phyloP scores from a whole-genome alignment of 30 jellyfish, hydroid and myxozoan species.

The Rhopilema esculentum region DNA sequence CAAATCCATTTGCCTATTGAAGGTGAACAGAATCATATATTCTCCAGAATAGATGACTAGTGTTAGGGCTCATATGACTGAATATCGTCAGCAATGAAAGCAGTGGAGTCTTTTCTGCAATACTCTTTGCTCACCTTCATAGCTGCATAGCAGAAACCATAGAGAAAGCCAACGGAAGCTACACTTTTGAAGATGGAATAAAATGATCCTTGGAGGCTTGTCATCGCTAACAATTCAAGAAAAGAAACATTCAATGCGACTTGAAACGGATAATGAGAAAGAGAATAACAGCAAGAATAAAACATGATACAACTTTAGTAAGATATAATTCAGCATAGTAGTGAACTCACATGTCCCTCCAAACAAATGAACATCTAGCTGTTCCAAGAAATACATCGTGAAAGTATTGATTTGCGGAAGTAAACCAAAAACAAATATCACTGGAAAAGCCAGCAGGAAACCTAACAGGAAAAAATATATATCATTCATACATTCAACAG shows the following conservation, averaged over 20 bases:
- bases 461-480: neutral
- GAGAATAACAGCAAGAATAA: no score
- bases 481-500: no score
- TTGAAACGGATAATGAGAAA: neutral
- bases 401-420: conserved; percentile 93
- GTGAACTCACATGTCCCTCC: conserved; percentile 93
- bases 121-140: conserved; percentile 56
- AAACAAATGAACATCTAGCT: conserved; percentile 82
- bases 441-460: conserved; percentile 85
- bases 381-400: conserved; percentile 90
- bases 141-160: conserved; percentile 78
- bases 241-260: neutral
- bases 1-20: no score
- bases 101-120: neutral
- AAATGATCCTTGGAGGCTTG: conserved; percentile 75
- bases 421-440: conserved; percentile 84
- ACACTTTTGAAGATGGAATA: conserved; percentile 71
- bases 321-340: neutral
- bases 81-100: no score
- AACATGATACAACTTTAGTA: neutral
- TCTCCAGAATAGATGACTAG: neutral
- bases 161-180: conserved; percentile 54
- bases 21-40: no score
- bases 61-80: neutral
- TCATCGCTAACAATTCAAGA: conserved; percentile 64